A percentile compares a stretch with the other conserved stretches of the same genome.
phyloP scores from a whole-genome alignment of 2,888 invertebrate species.

The Horisme vitalbata region DNA sequence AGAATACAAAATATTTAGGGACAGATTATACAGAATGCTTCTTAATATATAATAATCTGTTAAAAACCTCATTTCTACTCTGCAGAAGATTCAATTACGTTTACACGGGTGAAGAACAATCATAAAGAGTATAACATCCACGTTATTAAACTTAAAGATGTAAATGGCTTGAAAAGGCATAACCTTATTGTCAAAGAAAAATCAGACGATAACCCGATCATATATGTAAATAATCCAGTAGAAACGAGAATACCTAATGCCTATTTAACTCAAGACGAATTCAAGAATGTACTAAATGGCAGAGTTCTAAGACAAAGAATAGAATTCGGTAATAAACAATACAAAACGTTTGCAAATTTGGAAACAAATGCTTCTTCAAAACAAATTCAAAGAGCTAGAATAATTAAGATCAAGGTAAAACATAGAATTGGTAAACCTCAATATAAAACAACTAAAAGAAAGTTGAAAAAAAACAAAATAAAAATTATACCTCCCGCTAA shows the following conservation, averaged over 20 bases:
- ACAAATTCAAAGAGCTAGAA: no score
- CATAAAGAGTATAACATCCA: constrained; percentile 55
- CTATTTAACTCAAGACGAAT: constrained; percentile 56
- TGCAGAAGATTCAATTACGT: constrained; percentile 33
- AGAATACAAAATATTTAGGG: no score
- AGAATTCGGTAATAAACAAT: constrained; percentile 21
- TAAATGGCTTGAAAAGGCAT: constrained; percentile 64
- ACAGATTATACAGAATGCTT: no score
- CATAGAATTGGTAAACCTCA: background rate
- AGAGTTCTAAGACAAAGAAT: constrained; percentile 40
- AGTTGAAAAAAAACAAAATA: no score
- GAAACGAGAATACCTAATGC: constrained; percentile 63
- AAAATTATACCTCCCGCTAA: no score
- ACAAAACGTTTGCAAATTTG: background rate
- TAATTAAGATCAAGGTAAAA: no score
- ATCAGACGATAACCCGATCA: constrained; percentile 38
- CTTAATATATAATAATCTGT: background rate
- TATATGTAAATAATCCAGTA: constrained; percentile 69
- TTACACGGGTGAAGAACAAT: constrained; percentile 44
- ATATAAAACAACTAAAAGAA: background rate
- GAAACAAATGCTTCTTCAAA: no score
- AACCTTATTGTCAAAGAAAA: constrained; percentile 53
- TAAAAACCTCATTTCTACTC: background rate
- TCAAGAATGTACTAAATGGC: constrained; percentile 49
- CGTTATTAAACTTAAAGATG: constrained; percentile 60